Conservation (phyloP, 2,888 invertebrate genomes). For the Crocallis elinguaria region DNA sequence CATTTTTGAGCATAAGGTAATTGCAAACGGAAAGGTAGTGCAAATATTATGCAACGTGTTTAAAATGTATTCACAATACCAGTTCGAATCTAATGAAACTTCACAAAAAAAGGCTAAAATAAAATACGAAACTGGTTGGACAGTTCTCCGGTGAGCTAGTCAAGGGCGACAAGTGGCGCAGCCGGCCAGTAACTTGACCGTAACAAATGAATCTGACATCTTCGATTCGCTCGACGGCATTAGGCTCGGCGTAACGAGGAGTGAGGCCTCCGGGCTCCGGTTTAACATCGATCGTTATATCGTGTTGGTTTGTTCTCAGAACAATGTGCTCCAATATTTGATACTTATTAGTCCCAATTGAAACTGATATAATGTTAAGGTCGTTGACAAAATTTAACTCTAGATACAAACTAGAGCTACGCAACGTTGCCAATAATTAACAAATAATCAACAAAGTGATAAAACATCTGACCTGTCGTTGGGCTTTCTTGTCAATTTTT, state of each 20-base stretch:
- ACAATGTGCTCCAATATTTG: background rate
- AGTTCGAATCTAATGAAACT: constrained; percentile 25
- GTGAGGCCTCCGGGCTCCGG: constrained; percentile 40
- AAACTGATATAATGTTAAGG: background rate
- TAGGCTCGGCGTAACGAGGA: constrained; percentile 31
- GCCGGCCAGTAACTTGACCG: constrained; percentile 45
- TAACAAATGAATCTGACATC: constrained; percentile 52
- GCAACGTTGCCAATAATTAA: background rate
- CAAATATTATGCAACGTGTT: no score
- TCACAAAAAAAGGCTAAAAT: constrained; percentile 25
- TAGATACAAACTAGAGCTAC: background rate
- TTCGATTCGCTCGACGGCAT: constrained; percentile 41
- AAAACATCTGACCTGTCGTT: no score
- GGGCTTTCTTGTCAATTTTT: no score
- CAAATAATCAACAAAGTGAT: no score
- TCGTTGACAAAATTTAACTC: background rate
- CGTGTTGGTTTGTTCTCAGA: background rate
- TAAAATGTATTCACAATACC: constrained; percentile 21
- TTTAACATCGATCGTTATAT: constrained; percentile 11
- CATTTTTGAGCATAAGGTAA: no score
- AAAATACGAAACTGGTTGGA: constrained; percentile 33
- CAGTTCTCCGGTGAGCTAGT: constrained; percentile 40
- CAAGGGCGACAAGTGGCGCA: constrained; percentile 56
- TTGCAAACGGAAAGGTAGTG: no score
- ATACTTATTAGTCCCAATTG: background rate